Evolutionary conservation across 2,888 invertebrate genomes (phyloP).

Genomic region (Platycheirus albimanus): DNA sequence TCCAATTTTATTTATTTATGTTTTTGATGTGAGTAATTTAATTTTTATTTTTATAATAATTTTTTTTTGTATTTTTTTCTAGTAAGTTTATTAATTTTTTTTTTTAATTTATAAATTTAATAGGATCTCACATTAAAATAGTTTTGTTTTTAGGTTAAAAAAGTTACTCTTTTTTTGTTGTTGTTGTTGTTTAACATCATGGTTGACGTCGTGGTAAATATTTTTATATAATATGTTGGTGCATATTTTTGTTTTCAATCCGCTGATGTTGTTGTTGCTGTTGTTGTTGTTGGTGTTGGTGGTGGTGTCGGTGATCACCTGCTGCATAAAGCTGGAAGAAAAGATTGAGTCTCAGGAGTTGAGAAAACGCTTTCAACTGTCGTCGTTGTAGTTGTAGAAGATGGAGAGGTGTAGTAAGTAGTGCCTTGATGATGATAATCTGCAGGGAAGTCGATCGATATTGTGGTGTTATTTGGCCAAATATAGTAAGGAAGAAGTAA

Average conservation of each 20-base stretch:
- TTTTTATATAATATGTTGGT: constrained; percentile 45
- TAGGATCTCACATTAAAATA: constrained; percentile 64
- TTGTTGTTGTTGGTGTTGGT: too few species aligned
- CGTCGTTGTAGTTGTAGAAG: constrained; percentile 24
- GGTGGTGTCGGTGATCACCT: constrained; percentile 53
- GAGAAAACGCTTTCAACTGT: constrained; percentile 55
- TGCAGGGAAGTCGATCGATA: constrained; percentile 52
- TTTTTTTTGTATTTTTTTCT: constrained; percentile 21
- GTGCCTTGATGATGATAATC: constrained; percentile 54
- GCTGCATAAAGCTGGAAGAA: constrained; percentile 53
- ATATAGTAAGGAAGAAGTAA: constrained; percentile 52
- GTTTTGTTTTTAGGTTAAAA: constrained; percentile 35
- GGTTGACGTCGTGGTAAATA: constrained; percentile 45
- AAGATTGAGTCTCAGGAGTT: constrained; percentile 61
- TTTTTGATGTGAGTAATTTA: constrained; percentile 52
- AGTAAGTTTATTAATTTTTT: constrained; percentile 31
- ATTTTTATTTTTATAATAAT: constrained; percentile 39
- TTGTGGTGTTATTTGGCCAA: constrained; percentile 59
- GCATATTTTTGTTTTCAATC: constrained; percentile 45
- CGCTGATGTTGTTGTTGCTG: constrained; percentile 62
- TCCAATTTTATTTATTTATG: constrained; percentile 44
- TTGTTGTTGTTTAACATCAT: constrained; percentile 48
- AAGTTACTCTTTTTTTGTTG: constrained; percentile 38
- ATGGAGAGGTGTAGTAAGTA: constrained; percentile 41
- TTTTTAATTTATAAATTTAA: constrained; percentile 52